These are phyloP conservation scores for Harpegnathos saltator DNA, from an alignment of 1,140 invertebrate genomes.

Conservation along the genomic window DNA sequence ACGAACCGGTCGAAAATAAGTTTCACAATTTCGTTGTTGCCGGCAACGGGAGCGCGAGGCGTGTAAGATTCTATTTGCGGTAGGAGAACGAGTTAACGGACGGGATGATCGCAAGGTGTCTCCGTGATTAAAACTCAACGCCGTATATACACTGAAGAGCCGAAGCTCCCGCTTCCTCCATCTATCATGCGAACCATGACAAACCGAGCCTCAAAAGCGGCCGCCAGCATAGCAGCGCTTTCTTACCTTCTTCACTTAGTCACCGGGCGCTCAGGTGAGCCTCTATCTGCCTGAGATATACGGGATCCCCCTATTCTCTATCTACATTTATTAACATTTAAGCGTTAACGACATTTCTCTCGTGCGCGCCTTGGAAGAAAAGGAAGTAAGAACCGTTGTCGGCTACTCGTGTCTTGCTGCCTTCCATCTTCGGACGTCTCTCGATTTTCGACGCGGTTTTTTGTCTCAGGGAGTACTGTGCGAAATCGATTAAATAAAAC, in stretches of 20 bases:
- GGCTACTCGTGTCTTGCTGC: slow-evolving; percentile 25
- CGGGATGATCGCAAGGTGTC: slow-evolving; percentile 75
- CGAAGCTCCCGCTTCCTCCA: slow-evolving; percentile 78
- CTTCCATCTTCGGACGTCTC: slow-evolving; percentile 42
- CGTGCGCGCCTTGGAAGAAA: slow-evolving; percentile 60
- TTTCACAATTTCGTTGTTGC: slow-evolving; percentile 42
- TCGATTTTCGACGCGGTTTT: slow-evolving; percentile 46
- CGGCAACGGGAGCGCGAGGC: slow-evolving; percentile 39
- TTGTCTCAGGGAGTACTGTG: slow-evolving; percentile 30
- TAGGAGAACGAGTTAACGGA: slow-evolving; percentile 66
- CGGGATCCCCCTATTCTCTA: slow-evolving; percentile 74
- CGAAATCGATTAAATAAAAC: slow-evolving; percentile 44
- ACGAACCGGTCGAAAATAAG: slow-evolving; percentile 21
- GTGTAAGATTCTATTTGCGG: slow-evolving; percentile 72
- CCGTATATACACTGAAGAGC: slow-evolving; percentile 47
- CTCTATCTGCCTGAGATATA: slow-evolving; percentile 79
- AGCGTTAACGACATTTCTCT: slow-evolving; percentile 84
- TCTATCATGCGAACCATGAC: slow-evolving; percentile 85
- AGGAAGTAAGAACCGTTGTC: slow-evolving; percentile 68
- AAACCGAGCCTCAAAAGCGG: slow-evolving; percentile 84
- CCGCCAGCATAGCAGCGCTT: slow-evolving; percentile 75
- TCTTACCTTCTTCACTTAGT: slow-evolving; percentile 74
- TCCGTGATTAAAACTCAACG: slow-evolving; percentile 65
- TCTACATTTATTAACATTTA: slow-evolving; percentile 85
- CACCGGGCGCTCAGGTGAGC: slow-evolving; percentile 70